Base-by-base conservation (phyloP, 2,888 invertebrate species). In the Euproctis similis region DNA sequence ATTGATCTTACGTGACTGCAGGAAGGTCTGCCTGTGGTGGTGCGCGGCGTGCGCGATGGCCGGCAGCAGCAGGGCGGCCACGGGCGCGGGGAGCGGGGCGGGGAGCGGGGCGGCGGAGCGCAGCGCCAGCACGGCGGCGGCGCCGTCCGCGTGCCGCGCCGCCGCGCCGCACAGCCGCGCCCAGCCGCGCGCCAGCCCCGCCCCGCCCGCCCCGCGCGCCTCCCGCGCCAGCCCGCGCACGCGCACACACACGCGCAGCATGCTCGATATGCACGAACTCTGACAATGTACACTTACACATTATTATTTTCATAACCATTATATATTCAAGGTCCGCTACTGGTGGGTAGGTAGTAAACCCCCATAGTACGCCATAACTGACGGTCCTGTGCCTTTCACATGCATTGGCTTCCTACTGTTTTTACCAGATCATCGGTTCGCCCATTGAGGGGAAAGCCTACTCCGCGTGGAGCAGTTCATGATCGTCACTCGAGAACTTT, bases 31-130 rank as follows among this genome's bases (percentile, higher is more conserved):
- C 2, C 75, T 48, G 4, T 74, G 69, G 26, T 74, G 68, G 24
- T 66, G 58, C 1, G 81, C 78, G 7, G 75, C 70, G 49, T 74
- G 67, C n/a, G 78, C 80, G 0, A 80, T 25, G 1, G 78, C 77
- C 1, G 75, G 70, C 55, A 78, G 36, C 9, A 74, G 47, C 1
- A 36, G 31, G 4, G 62, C 53, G n/a, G 65, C 56, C 33, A 57
- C 33, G 8, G 28, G n/a, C 20, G 44, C 16, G 36, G 66, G 40
- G 40, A 65, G 46, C 17, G 55, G 47, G 4, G 46, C 30, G 34
- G 56, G 43, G 26, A 59, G 48, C 8, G 49, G 37, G 26, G 40
- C 29, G 39, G 31, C 21, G 33, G 35, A 31, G 40, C 48, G 27
- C 48, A 34, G 31, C 4, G 31, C 44, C 39, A 78, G 46, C 46